Conservation (phyloP, 1,140 invertebrate species). For the Hylaeus volcanicus region DNA sequence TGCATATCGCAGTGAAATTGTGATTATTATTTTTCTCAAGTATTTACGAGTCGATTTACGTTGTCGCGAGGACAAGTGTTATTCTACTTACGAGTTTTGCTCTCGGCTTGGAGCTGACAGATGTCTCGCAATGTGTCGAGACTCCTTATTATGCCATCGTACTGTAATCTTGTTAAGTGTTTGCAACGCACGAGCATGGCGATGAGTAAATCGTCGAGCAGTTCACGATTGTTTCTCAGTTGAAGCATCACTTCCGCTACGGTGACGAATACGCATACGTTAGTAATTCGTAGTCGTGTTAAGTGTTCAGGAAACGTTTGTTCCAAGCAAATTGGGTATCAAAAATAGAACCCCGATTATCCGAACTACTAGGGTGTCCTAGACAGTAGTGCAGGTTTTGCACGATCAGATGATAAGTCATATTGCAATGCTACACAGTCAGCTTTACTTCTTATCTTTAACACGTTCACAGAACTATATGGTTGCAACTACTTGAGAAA, state of each 20-base stretch:
- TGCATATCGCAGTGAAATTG: no score
- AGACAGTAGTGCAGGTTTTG: no score
- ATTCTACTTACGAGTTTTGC: slow-evolving; percentile 69
- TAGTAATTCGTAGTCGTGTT: neutral
- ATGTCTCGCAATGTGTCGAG: slow-evolving; percentile 76
- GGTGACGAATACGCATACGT: neutral
- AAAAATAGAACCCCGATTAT: no score
- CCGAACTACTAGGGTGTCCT: no score
- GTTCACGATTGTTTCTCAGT: slow-evolving; percentile 77
- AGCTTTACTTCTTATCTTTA: no score
- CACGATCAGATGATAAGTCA: no score
- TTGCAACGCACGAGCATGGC: slow-evolving; percentile 75
- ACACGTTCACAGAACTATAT: no score
- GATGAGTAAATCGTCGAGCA: slow-evolving; percentile 77
- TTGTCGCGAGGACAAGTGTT: neutral
- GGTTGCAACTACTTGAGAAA: no score
- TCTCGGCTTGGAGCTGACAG: slow-evolving; percentile 74
- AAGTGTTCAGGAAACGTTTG: no score
- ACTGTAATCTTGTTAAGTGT: slow-evolving; percentile 75
- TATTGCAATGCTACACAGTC: no score
- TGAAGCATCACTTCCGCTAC: slow-evolving; percentile 77
- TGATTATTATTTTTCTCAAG: no score
- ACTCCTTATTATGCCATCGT: slow-evolving; percentile 77
- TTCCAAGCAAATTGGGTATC: no score
- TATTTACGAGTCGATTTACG: neutral